Conservation (phyloP, 2,113 vertebrate species). For the Rhinolophus ferrumequinum region DNA sequence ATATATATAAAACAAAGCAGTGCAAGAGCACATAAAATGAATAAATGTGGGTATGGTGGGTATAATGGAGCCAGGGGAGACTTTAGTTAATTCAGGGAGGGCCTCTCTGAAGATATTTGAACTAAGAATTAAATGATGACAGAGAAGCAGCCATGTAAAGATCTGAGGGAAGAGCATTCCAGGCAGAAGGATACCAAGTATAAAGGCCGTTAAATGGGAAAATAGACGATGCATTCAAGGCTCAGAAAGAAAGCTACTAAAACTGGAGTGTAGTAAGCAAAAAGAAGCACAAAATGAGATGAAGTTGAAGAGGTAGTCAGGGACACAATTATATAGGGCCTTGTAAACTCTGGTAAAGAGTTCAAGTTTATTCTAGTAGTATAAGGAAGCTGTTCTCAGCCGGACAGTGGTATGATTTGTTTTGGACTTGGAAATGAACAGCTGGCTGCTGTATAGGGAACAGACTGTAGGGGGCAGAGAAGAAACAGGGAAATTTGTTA, state of each 20-base stretch:
- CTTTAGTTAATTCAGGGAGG: not conserved
- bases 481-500: not conserved
- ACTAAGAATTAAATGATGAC: slow-evolving; percentile 32
- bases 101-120: slow-evolving; percentile 34
- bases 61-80: not conserved
- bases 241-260: slow-evolving; percentile 30
- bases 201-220: slow-evolving; percentile 28
- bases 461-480: not conserved
- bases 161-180: not conserved
- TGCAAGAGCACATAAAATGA: not conserved
- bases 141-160: slow-evolving; percentile 23
- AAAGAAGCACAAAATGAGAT: slow-evolving; percentile 25
- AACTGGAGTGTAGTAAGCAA: slow-evolving; percentile 13
- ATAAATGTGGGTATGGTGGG: not conserved
- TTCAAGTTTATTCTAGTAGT: slow-evolving; percentile 36
- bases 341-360: not conserved
- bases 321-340: not conserved
- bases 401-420: not conserved
- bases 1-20: not conserved
- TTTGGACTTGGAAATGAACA: slow-evolving; percentile 1
- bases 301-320: slow-evolving; percentile 17
- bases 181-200: not conserved
- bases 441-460: not conserved
- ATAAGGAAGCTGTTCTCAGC: not conserved
- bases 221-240: not conserved